These are phyloP conservation scores for Goniozus legneri DNA, from an alignment of 1,140 invertebrate species.

Conservation along the genomic window DNA sequence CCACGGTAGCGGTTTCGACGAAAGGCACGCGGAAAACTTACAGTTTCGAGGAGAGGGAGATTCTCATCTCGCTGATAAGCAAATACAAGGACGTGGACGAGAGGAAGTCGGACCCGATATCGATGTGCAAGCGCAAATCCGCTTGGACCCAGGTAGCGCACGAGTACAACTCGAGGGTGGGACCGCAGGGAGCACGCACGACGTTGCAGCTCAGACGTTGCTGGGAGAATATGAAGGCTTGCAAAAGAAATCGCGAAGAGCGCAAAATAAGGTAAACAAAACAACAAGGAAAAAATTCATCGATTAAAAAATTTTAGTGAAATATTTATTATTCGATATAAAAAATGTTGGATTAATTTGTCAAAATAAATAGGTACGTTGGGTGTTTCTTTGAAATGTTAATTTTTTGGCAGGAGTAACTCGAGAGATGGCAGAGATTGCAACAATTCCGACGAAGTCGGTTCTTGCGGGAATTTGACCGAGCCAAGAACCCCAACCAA, in stretches of 20 bases:
- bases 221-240: slow-evolving; percentile 40
- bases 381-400: too few relatives aligned
- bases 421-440: too few relatives aligned
- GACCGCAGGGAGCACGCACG: slow-evolving; percentile 21
- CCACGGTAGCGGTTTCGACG: slow-evolving; percentile 21
- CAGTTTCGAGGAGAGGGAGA: slow-evolving; percentile 33
- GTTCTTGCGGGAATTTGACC: too few relatives aligned
- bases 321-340: too few relatives aligned
- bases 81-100: slow-evolving; percentile 30
- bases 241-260: slow-evolving; percentile 30
- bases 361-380: too few relatives aligned
- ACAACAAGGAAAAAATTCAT: too few relatives aligned
- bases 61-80: slow-evolving; percentile 31
- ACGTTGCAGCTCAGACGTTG: slow-evolving; percentile 31
- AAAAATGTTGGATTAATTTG: background rate
- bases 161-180: slow-evolving; percentile 32
- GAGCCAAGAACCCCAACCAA: slow-evolving; percentile 1
- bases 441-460: too few relatives aligned
- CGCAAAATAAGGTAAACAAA: slow-evolving; percentile 23
- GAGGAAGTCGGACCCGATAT: slow-evolving; percentile 24
- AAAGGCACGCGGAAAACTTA: slow-evolving; percentile 37
- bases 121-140: slow-evolving; percentile 30
- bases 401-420: too few relatives aligned
- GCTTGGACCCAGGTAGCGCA: slow-evolving; percentile 30
- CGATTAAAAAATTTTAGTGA: too few relatives aligned